Base-by-base conservation (phyloP, 2,113 vertebrate genomes). In the Dasyurus viverrinus region DNA sequence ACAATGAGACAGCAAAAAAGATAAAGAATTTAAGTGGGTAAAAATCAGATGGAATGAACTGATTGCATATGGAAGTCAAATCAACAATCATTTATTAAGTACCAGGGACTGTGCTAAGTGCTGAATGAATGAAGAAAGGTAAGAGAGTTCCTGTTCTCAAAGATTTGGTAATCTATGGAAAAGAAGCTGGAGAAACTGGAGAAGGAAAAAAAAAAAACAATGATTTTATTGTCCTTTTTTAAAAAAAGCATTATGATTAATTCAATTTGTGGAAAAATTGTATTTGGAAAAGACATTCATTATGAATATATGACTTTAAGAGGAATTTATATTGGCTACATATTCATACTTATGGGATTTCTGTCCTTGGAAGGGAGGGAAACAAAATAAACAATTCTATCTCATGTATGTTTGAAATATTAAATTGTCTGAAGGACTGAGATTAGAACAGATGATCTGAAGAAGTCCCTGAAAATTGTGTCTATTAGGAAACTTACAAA, bases 231-330 rank as follows among this genome's bases (percentile, higher is more conserved):
- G 6, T 22, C n/a, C 19, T 42, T 84, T 84, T 84, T 23, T 8
- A n/a, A 42, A 47, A 47, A 47, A 47, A 42, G 36, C 19, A 84
- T 57, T 25, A 0, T 36, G 90, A 50, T 89, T 94, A 53, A 84
- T 89, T 16, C 46, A 53, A 89, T 76, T 93, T 95, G 84, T 46
- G 24, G 24, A 14, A 93, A 84, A 90, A 94, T 89, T 50, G 90
- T 84, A 84, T 84, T 84, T 84, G 68, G n/a, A 42, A 36, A 84
- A 84, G 36, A 14, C n/a, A 84, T 84, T 84, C 3, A 84, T 22
- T 84, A 84, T 84, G 68, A 30, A 68, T 19, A 36, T 68, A n/a
- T n/a, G 16, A 84, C 22, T 42, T 42, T 22, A 84, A 84, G 36
- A 84, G 36, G 16, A 4, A 84, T 84, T 84, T 84, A 14, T n/a